Evolutionary conservation across 2,113 vertebrate genomes (phyloP), one percentile per base, ranked within the genome.

Genomic region (Phoxinus phoxinus): DNA sequence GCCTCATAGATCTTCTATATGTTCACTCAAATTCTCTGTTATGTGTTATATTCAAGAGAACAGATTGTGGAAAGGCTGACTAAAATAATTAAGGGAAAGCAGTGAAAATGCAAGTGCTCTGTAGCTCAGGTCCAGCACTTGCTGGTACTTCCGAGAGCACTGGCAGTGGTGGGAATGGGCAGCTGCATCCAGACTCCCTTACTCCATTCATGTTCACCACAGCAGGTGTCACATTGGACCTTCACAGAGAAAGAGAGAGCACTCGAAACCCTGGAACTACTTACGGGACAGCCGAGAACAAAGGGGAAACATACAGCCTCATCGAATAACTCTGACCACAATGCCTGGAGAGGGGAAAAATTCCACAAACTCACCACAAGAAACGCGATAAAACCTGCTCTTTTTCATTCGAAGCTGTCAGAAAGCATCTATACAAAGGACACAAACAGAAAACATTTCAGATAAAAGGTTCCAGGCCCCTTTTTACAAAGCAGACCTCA

Each of bases 401-500:
- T 94, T 93, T 94, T 94, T 94, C 94, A 95, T 94, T 93, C 81
- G 92, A 91, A 94, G 93, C 93, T 93, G 91, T 94, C 93, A 93
- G 86, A 94, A 95, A 94, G 93, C 94, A 93, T 95, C 95, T 93
- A 92, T 75, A 94, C 93, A 94, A 95, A 95, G 94, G 93, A 65
- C 94, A 94, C 93, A 95, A 95, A 93, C 93, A 95, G 94, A 95
- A 95, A 96, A 97, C 96, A 97, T 96, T 95, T 95, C 94, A 91
- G 92, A 95, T 95, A 94, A 95, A 95, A 94, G 94, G 90, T 94
- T 94, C 93, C 94, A 95, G 94, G 93, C 92, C 94, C 89, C 94
- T 76, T 90, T 91, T 91, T 90, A 97, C 78, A 96, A 97, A 97
- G 97, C 88, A 96, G 98, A 99, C 98, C 98, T 99, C 98, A 99